Conservation (phyloP, 2,888 invertebrate species). For the Blomia tropicalis region DNA sequence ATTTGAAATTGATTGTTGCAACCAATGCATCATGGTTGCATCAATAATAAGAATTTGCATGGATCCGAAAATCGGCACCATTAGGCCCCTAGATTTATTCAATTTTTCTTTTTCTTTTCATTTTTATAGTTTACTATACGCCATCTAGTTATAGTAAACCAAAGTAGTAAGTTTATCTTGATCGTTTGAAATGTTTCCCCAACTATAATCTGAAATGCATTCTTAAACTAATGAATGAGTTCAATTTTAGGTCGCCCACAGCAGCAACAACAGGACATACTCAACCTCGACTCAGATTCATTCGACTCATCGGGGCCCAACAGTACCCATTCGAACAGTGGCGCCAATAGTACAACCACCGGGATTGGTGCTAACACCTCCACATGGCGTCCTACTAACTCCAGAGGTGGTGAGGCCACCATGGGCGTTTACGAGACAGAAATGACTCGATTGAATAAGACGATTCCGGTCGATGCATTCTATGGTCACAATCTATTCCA, state of each 20-base stretch:
- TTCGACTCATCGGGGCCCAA: not conserved
- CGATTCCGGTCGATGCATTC: not conserved
- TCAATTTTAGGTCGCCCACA: too few relatives aligned
- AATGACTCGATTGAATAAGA: not conserved
- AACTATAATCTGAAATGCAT: too few relatives aligned
- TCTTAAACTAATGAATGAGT: too few relatives aligned
- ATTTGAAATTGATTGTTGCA: not conserved
- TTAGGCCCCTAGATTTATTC: not conserved
- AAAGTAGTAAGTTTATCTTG: not conserved
- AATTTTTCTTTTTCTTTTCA: too few relatives aligned
- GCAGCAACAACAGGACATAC: not conserved
- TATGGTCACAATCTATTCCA: not conserved
- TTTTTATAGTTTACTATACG: too few relatives aligned
- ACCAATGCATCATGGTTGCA: not conserved
- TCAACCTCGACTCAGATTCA: slow-evolving; percentile 1
- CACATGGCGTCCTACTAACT: not conserved
- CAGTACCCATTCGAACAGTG: not conserved
- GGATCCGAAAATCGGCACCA: not conserved
- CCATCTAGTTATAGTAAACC: not conserved
- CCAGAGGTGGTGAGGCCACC: not conserved
- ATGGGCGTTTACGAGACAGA: not conserved
- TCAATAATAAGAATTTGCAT: not conserved
- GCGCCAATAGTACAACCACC: not conserved
- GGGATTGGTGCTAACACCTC: not conserved
- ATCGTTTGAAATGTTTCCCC: not conserved